Evolutionary conservation across 2,888 invertebrate genomes (phyloP), one percentile per base, ranked within the genome.

Genomic region (Ophion slaviceki): DNA sequence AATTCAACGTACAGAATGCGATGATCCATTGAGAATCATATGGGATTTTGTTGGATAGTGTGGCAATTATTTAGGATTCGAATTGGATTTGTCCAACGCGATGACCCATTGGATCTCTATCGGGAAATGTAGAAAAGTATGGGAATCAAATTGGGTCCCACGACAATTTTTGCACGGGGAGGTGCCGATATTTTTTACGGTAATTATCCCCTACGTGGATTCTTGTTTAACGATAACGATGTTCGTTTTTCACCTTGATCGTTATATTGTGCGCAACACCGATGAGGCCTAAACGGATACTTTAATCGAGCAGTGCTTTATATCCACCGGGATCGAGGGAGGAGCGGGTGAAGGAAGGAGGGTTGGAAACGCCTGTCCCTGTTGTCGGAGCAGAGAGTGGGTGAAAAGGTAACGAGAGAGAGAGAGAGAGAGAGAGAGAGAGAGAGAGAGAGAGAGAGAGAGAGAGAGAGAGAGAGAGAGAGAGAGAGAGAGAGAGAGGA

Each of bases 361-460:
- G 76, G 68, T 36, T 72, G 20, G 20, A 61, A 20, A 24, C 20
- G 61, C 20, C 24, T 24, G 53, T 53, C 47, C 14, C 14, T 10
- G 47, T 14, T 47, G 14, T 14, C 14, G 47, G 11, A 47, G 47
- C 47, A 47, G 85, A 78, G 79, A 82, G 72, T 59, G 53, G 64
- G 14, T 61, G 47, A 75, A 75, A 62, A 24, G 84, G 80, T 71
- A 72, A 66, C 77, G 72, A 64, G 72, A 70, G 82, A 74, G 74
- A 67, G 62, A 75, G 66, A 66, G 66, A 17, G 20, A 64, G 64
- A 20, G 32, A 32, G 32, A 32, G 32, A 45, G 80, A 83, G 80
- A 67, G 28, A 64, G 64, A 20, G 32, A 32, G 32, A 32, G 32
- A 24, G 72, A 64, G 72, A 70, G 82, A 74, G 74, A 67, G 62